Percentiles rank a stretch among this genome's conserved stretches.
Conservation (phyloP, 1,140 invertebrate species). For the Drosophila novamexicana region DNA sequence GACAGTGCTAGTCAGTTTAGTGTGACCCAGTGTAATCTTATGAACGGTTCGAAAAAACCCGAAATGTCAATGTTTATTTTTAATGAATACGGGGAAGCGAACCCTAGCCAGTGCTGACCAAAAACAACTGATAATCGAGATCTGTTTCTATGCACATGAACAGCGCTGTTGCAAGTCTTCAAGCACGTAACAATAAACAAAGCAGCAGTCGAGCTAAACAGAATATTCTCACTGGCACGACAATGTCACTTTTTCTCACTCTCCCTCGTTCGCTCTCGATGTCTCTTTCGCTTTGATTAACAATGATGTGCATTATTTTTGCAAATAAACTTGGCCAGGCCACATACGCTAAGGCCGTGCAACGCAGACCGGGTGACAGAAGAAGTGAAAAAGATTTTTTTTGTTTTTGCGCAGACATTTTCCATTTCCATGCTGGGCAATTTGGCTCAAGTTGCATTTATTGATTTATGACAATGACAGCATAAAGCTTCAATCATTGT, state of each 20-base stretch:
- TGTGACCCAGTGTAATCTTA: background rate
- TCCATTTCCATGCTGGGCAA: slow-evolving; percentile 47
- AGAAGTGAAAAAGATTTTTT: slow-evolving; percentile 36
- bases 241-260: slow-evolving; percentile 34
- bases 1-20: slow-evolving; percentile 8
- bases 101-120: too few relatives aligned
- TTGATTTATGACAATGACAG: slow-evolving; percentile 67
- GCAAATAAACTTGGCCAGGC: slow-evolving; percentile 64
- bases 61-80: background rate
- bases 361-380: background rate
- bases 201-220: slow-evolving; percentile 48
- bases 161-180: slow-evolving; percentile 8
- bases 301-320: slow-evolving; percentile 81
- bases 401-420: slow-evolving; percentile 45
- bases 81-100: too few relatives aligned
- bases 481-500: slow-evolving; percentile 66
- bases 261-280: background rate
- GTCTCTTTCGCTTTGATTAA: slow-evolving; percentile 62
- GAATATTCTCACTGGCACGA: slow-evolving; percentile 53
- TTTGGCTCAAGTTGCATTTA: slow-evolving; percentile 74
- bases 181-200: slow-evolving; percentile 56
- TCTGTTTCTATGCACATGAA: slow-evolving; percentile 3
- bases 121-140: background rate
- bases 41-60: background rate
- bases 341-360: slow-evolving; percentile 2